Evolutionary conservation across 1,140 invertebrate species (phyloP), one percentile per base, ranked within the genome.

Genomic region (Aphidius gifuensis): DNA sequence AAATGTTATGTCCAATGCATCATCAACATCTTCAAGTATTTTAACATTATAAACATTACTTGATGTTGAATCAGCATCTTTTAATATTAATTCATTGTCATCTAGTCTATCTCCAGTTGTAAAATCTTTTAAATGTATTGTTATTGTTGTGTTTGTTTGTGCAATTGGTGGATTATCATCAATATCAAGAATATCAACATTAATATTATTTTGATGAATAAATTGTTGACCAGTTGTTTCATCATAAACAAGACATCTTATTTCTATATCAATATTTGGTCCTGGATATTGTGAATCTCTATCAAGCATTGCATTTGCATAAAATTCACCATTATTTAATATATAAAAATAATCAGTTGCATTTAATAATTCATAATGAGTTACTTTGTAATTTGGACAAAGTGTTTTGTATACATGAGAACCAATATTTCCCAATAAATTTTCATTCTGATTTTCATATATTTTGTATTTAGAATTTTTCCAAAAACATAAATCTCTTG

Each of bases 401-500:
- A 79, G 60, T 1, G 66, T 39, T 7, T 62, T 61, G 64, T 77
- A 79, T 48, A 68, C 56, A 9, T 60, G 63, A 21, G 80, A 74
- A 48, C 71, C 75, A 5, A 82, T 66, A 39, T 55, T 64, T 9
- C 79, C 80, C 40, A 81, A 67, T 71, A 78, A 72, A 7, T 76
- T 74, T 5, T 64, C 9, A 6, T 74, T 77, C 51, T 80, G 79
- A 66, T 82, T 82, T 61, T 82, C 81, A 54, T 80, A 82, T 53
- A 82, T 77, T 64, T 65, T 73, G 60, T 81, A 80, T 40, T 68
- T 72, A 9, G 77, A 68, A 5, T 47, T 56, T 9, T 74, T 70
- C 80, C 81, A 82, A 59, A 82, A 82, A 58, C 81, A 82, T 66
- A 81, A 76, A 50, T 82, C 78, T 80, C 81, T 32, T 32, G 23